Conservation (phyloP, 2,888 invertebrate genomes). For the Altica lythri region DNA sequence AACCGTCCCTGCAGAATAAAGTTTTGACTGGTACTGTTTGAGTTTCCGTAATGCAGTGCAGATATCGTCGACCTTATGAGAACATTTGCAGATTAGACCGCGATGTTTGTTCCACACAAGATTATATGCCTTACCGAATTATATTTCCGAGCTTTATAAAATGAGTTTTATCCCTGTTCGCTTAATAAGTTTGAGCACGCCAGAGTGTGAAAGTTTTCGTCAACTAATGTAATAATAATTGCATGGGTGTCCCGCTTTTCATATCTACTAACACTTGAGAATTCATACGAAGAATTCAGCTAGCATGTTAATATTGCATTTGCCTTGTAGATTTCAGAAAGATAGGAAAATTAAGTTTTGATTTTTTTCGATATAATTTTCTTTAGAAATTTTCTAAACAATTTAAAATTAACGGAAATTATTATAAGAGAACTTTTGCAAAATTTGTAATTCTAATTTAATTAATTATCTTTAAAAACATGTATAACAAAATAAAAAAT, state of each 20-base stretch:
- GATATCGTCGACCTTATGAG: constrained; percentile 5
- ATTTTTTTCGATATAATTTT: too few relatives aligned
- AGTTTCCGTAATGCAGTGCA: not conserved
- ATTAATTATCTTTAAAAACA: too few relatives aligned
- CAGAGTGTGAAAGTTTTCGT: not conserved
- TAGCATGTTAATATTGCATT: too few relatives aligned
- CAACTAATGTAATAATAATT: not conserved
- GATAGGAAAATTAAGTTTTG: too few relatives aligned
- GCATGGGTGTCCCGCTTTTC: not conserved
- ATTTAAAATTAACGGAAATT: too few relatives aligned
- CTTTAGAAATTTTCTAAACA: too few relatives aligned
- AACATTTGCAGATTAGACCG: constrained; percentile 17
- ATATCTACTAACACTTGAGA: too few relatives aligned
- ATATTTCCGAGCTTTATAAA: constrained; percentile 8
- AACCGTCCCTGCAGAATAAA: not conserved
- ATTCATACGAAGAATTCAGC: too few relatives aligned
- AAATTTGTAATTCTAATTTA: too few relatives aligned
- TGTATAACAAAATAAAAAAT: too few relatives aligned
- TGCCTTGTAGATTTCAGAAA: too few relatives aligned
- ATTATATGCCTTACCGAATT: constrained; percentile 11
- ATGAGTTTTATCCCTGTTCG: not conserved
- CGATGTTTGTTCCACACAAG: constrained; percentile 11
- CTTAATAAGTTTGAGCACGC: not conserved
- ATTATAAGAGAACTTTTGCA: too few relatives aligned
- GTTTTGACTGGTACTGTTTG: not conserved